These are phyloP conservation scores for Grammatotria lemairii DNA, from an alignment of 2,113 vertebrate species.

Conservation along the genomic window DNA sequence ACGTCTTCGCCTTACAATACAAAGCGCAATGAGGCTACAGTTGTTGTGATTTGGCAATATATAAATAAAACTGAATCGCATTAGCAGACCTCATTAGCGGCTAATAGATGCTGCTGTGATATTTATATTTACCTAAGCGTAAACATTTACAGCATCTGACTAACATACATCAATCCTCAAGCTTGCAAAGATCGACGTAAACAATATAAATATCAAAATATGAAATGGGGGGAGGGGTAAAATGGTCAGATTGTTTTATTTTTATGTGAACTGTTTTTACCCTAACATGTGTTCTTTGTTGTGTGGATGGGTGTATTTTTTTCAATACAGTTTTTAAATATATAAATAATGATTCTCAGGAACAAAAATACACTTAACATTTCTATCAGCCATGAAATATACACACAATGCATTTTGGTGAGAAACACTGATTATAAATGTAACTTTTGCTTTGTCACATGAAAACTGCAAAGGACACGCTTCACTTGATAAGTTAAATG, in stretches of 20 bases:
- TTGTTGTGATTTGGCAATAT: not conserved
- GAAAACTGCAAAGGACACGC: not conserved
- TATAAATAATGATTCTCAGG: not conserved
- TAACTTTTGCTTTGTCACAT: not conserved
- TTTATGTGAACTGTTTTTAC: not conserved
- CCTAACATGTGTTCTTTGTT: not conserved
- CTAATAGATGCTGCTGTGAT: not conserved
- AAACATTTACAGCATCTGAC: not conserved
- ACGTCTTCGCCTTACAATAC: not conserved
- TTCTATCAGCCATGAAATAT: not conserved
- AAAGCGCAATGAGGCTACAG: not conserved
- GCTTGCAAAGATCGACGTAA: not conserved
- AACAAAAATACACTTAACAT: not conserved
- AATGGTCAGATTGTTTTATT: not conserved
- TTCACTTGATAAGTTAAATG: not conserved
- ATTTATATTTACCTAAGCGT: not conserved
- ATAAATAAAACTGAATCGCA: not conserved
- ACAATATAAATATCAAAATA: not conserved
- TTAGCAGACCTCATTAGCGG: not conserved
- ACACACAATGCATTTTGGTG: not conserved
- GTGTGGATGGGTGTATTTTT: not conserved
- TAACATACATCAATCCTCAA: not conserved
- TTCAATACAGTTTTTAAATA: not conserved
- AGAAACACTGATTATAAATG: rapidly evolving
- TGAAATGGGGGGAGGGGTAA: not conserved